Evolutionary conservation across 1,140 invertebrate species (phyloP).

Genomic region (Nephila pilipes): DNA sequence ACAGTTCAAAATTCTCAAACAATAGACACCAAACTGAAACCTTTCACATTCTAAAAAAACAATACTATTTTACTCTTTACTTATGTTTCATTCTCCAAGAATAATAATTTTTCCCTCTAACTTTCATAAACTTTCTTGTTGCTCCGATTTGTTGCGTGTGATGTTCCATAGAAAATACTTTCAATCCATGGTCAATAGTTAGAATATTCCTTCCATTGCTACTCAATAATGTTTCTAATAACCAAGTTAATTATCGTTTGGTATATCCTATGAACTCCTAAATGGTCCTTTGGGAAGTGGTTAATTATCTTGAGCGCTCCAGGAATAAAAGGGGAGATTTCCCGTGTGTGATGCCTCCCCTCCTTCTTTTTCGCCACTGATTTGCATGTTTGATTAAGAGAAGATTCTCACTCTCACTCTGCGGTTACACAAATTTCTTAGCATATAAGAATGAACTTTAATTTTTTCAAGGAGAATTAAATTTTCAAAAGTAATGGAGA

Average conservation of each 20-base stretch:
- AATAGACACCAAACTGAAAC: too few species aligned
- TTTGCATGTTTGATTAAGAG: not conserved
- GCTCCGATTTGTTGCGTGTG: not conserved
- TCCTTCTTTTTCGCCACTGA: not conserved
- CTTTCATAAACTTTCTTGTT: not conserved
- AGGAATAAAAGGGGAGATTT: not conserved
- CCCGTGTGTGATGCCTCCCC: not conserved
- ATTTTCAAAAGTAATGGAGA: too few species aligned
- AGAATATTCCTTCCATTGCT: not conserved
- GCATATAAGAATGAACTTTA: not conserved
- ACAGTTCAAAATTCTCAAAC: too few species aligned
- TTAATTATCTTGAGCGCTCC: constrained; percentile 20
- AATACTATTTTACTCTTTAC: not conserved
- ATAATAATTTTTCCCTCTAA: not conserved
- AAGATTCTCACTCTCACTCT: not conserved
- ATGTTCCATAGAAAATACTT: not conserved
- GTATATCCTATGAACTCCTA: not conserved
- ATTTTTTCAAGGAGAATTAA: too few species aligned
- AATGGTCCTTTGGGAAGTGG: constrained; percentile 10
- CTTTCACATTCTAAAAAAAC: too few species aligned
- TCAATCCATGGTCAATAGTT: not conserved
- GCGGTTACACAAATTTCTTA: not conserved
- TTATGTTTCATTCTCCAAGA: not conserved
- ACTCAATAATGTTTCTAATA: constrained; percentile 31
- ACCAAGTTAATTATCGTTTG: constrained; percentile 18